These are phyloP conservation scores for Plebejus melissa DNA, from an alignment of 2,888 invertebrate species.

Conservation along the genomic window DNA sequence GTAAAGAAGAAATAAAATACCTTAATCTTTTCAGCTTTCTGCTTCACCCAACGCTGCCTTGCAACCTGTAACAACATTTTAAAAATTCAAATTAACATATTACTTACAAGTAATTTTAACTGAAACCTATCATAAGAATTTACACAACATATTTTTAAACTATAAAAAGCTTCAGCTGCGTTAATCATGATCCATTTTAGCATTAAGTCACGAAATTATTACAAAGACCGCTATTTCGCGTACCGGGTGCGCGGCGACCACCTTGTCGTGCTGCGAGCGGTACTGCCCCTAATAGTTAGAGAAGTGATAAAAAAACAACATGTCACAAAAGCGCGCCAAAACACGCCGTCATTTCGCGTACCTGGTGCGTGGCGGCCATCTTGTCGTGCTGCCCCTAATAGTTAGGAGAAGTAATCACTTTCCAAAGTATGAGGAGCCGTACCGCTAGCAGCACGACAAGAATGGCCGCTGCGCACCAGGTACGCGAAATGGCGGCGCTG, in stretches of 20 bases:
- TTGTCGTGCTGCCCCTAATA: slow-evolving; percentile 80
- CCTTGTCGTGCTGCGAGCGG: slow-evolving; percentile 86
- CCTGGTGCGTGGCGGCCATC: slow-evolving; percentile 87
- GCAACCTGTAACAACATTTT: slow-evolving; percentile 53
- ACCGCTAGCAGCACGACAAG: too few relatives aligned
- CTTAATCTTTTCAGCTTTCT: slow-evolving; percentile 92
- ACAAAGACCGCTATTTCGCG: neutral
- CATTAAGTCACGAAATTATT: too few relatives aligned
- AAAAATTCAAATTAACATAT: neutral
- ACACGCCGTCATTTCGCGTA: slow-evolving; percentile 36
- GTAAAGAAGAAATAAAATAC: slow-evolving; percentile 53
- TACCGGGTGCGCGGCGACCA: slow-evolving; percentile 86
- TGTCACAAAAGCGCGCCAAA: neutral
- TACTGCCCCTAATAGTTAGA: slow-evolving; percentile 80
- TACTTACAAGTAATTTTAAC: too few relatives aligned
- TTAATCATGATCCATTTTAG: too few relatives aligned
- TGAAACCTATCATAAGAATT: too few relatives aligned
- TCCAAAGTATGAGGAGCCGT: too few relatives aligned
- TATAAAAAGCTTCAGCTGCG: too few relatives aligned
- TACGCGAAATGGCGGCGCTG: too few relatives aligned
- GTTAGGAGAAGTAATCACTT: too few relatives aligned
- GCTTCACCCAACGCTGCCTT: slow-evolving; percentile 88
- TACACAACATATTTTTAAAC: too few relatives aligned
- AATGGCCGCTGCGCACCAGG: too few relatives aligned
- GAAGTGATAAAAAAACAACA: too few relatives aligned